Conservation (phyloP, 2,888 invertebrate genomes). For the Hirtodrosophila cameraria region DNA sequence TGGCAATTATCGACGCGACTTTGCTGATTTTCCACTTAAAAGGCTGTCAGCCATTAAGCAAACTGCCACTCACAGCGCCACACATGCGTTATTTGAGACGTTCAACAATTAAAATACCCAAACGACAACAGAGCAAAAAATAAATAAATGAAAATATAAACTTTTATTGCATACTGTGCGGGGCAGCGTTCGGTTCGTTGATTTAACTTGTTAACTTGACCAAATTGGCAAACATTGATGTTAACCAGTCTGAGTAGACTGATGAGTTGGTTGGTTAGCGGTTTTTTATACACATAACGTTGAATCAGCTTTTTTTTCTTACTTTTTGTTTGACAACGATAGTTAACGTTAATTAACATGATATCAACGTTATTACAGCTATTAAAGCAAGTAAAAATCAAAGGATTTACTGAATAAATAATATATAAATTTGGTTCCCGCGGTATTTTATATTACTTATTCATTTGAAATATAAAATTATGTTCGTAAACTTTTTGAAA, state of each 20-base stretch:
- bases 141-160: not conserved
- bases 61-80: slow-evolving; percentile 45
- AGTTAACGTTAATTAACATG: slow-evolving; percentile 37
- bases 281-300: slow-evolving; percentile 37
- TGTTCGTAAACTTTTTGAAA: no score
- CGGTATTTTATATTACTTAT: no score
- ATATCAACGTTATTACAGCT: no score
- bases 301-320: slow-evolving; percentile 22
- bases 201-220: slow-evolving; percentile 39
- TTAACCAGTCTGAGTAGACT: slow-evolving; percentile 36
- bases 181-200: slow-evolving; percentile 18
- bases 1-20: slow-evolving; percentile 57
- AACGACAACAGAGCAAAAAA: not conserved
- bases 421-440: no score
- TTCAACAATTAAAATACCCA: slow-evolving; percentile 41
- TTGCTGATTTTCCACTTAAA: slow-evolving; percentile 54
- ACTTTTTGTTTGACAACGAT: slow-evolving; percentile 30
- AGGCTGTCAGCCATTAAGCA: slow-evolving; percentile 61
- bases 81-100: slow-evolving; percentile 48
- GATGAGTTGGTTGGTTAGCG: slow-evolving; percentile 34
- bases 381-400: no score
- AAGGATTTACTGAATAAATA: no score
- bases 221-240: slow-evolving; percentile 51
- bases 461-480: no score
- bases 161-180: slow-evolving; percentile 51